phyloP scores from a whole-genome alignment of 2,797 vertebrate species.

The Dendrocincla fuliginosa region DNA sequence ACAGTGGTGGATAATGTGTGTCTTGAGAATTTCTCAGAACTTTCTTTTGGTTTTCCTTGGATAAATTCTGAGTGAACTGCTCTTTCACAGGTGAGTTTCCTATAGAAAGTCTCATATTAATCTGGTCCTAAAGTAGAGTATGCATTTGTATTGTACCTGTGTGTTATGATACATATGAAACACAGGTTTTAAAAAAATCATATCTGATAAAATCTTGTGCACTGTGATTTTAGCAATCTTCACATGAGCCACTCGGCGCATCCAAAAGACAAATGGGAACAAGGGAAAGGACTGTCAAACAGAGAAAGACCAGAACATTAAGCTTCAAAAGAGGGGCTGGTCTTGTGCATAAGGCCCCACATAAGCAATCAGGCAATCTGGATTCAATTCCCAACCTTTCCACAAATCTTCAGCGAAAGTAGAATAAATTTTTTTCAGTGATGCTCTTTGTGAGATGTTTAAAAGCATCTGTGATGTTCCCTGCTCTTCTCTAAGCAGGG shows the following conservation, averaged over 20 bases:
- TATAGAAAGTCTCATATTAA: background rate
- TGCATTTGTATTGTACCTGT: background rate
- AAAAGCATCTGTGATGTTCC: constrained; percentile 8
- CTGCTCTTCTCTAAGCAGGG: background rate
- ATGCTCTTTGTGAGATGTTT: background rate
- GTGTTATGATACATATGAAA: background rate
- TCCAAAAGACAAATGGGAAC: constrained; percentile 32
- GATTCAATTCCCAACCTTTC: constrained; percentile 59
- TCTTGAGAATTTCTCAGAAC: background rate
- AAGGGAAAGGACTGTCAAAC: constrained; percentile 58
- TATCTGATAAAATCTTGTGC: background rate
- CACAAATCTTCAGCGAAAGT: constrained; percentile 33
- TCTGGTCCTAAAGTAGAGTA: background rate
- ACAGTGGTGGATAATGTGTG: background rate
- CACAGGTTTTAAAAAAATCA: background rate
- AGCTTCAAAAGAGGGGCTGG: constrained; percentile 49
- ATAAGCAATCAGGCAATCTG: constrained; percentile 43
- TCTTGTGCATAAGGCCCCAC: background rate
- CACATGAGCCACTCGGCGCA: background rate
- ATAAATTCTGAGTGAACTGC: background rate
- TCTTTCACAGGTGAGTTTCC: background rate
- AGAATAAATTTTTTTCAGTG: background rate
- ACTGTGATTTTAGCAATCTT: background rate
- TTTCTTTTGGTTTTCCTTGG: background rate
- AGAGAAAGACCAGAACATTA: constrained; percentile 52